phyloP scores from a whole-genome alignment of 2,797 vertebrate genomes.

The Myoxocephalus aenaeus region DNA sequence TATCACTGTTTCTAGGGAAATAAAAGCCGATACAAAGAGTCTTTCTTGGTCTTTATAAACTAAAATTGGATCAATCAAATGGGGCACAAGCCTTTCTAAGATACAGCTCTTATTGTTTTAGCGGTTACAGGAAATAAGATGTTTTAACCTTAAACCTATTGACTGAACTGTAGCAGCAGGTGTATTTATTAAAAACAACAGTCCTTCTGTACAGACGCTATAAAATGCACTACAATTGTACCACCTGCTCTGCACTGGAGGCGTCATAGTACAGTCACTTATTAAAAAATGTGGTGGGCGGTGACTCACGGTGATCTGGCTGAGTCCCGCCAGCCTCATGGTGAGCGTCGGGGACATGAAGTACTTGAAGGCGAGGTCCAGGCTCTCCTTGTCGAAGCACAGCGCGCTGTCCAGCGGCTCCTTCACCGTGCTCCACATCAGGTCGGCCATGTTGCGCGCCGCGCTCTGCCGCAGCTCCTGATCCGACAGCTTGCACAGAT shows the following conservation, averaged over 20 bases:
- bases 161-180: not conserved
- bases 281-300: not conserved
- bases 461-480: slow-evolving; percentile 98
- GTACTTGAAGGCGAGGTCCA: slow-evolving; percentile 99
- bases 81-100: not conserved
- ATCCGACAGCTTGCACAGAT: slow-evolving; percentile 98
- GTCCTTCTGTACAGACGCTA: not conserved
- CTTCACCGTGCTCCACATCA: slow-evolving; percentile 99
- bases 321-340: slow-evolving; percentile 97
- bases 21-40: not conserved
- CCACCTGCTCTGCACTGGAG: not conserved
- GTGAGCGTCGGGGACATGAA: slow-evolving; percentile 99
- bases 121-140: not conserved
- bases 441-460: slow-evolving; percentile 98
- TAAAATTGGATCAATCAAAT: not conserved
- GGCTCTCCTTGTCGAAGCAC: slow-evolving; percentile 98
- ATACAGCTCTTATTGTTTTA: not conserved
- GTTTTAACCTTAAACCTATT: not conserved
- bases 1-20: not conserved
- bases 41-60: not conserved
- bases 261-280: not conserved
- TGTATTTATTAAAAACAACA: not conserved
- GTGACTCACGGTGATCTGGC: slow-evolving; percentile 95
- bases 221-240: not conserved
- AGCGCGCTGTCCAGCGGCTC: slow-evolving; percentile 96